These are phyloP conservation scores for Noctilio leporinus DNA, from an alignment of 2,113 vertebrate genomes.

Conservation along the genomic window DNA sequence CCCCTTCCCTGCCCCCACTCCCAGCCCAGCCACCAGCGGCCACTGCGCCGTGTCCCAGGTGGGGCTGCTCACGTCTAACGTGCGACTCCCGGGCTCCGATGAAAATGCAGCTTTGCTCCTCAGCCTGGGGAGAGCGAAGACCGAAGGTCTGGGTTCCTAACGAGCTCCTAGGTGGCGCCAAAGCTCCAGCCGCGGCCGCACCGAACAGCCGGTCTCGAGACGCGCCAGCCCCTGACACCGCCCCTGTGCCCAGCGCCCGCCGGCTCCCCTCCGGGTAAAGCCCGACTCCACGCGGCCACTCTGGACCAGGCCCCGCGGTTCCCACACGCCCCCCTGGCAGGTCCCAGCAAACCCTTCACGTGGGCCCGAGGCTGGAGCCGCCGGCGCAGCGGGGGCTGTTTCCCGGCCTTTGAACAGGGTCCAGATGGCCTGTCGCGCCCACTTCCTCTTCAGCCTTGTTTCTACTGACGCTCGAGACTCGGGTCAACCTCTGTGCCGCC, in stretches of 20 bases:
- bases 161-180: background rate
- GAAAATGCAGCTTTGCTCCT: background rate
- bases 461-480: background rate
- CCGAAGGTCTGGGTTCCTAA: background rate
- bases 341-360: rapidly evolving
- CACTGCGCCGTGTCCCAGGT: rapidly evolving
- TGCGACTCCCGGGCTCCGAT: background rate
- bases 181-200: no score
- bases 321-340: background rate
- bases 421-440: no score
- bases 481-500: no score
- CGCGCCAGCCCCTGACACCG: no score
- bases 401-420: background rate
- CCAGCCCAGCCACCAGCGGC: background rate
- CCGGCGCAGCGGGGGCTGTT: background rate
- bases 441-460: background rate
- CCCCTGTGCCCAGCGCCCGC: background rate
- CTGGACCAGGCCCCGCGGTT: background rate
- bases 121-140: rapidly evolving
- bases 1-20: background rate
- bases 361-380: rapidly evolving
- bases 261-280: rapidly evolving
- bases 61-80: background rate
- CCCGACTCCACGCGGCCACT: rapidly evolving
- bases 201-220: no score